These are phyloP conservation scores for Nezara viridula DNA, from an alignment of 2,888 invertebrate species.

Conservation along the genomic window DNA sequence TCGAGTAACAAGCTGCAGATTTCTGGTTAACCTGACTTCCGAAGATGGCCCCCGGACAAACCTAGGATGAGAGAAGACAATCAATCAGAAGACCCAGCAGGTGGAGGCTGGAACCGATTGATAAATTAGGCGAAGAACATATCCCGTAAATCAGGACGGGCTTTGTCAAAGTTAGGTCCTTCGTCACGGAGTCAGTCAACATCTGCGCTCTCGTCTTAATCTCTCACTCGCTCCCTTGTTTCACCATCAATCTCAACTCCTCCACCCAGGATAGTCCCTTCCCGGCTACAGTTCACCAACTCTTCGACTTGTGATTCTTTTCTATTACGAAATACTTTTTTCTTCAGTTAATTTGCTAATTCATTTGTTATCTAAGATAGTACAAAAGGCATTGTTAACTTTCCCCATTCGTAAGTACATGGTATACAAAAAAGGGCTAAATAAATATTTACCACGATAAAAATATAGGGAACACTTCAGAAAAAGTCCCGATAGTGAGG, in stretches of 20 bases:
- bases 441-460: too few species aligned
- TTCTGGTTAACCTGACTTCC: too few species aligned
- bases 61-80: not conserved
- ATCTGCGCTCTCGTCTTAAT: conserved; percentile 22
- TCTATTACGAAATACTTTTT: not conserved
- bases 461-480: too few species aligned
- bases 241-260: conserved; percentile 32
- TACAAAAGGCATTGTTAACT: too few species aligned
- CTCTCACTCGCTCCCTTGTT: conserved; percentile 31
- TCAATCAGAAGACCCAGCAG: conserved; percentile 33
- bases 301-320: not conserved
- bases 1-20: too few species aligned
- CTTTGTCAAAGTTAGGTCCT: conserved; percentile 53
- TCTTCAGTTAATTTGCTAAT: not conserved
- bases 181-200: conserved; percentile 47
- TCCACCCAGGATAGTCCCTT: not conserved
- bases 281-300: not conserved
- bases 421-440: too few species aligned
- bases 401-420: too few species aligned
- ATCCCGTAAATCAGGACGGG: conserved; percentile 41
- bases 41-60: not conserved
- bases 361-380: not conserved
- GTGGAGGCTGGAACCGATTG: conserved; percentile 1
- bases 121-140: conserved; percentile 40
- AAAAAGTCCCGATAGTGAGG: too few species aligned